Base-by-base conservation (phyloP, 2,797 vertebrate genomes). In the Lagodon rhomboides region DNA sequence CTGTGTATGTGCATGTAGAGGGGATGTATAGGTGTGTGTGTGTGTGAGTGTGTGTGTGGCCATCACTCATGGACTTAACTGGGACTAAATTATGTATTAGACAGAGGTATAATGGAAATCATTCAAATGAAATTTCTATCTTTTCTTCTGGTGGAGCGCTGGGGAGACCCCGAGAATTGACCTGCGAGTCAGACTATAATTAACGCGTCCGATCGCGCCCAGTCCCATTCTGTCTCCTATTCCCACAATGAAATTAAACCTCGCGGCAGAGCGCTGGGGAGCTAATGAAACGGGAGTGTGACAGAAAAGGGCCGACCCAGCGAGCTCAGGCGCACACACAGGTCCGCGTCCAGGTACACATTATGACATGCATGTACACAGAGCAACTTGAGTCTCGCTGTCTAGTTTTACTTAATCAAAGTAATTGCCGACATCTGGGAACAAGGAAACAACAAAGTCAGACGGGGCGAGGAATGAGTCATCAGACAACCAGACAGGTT, bases 21-120 rank as follows among this genome's bases (percentile, higher is more conserved):
- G 47, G 65, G 41, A 56, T 70, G 67, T 73, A 53, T 69, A 53
- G n/a, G 62, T 56, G 66, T 78, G 73, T 70, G 22, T 56, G 22
- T 50, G 12, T 23, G 30, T n/a, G 27, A 25, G 68, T 22, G 44
- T 56, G 73, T 49, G 83, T 30, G 59, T 1, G 38, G 68, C 87
- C 84, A 82, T 89, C 83, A 87, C 89, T 91, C 82, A 53, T 80
- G 83, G 87, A 89, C 87, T 88, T 90, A 90, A 89, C 89, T 82
- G 87, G 82, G 89, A 93, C 88, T 93, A 93, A 93, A 93, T 93
- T 92, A 94, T 93, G 89, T 94, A 93, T 93, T 89, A 92, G 92
- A 91, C 92, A 87, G 89, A 84, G 81, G 83, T 89, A 89, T 93
- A 91, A 93, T 94, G 90, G 92, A 93, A 92, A 92, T 93, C 87